Evolutionary conservation across 2,113 vertebrate species (phyloP).

Genomic region (Cromileptes altivelis): DNA sequence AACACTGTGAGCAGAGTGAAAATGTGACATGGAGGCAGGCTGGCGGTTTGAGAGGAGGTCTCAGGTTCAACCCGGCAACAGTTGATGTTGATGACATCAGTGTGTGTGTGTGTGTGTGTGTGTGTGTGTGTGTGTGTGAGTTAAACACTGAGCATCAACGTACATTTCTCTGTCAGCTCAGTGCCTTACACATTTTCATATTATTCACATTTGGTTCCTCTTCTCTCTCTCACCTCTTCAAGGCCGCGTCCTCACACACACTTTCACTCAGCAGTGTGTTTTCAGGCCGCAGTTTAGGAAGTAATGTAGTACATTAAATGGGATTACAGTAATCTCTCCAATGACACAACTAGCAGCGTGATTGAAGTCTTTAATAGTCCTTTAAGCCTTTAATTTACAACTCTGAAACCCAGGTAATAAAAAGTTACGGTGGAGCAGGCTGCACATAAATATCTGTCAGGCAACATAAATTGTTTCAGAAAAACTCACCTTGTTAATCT

Average conservation of each 20-base stretch:
- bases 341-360: background rate
- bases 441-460: background rate
- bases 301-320: constrained; percentile 38
- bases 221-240: background rate
- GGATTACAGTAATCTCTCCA: constrained; percentile 50
- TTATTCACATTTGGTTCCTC: background rate
- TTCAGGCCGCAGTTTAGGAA: constrained; percentile 24
- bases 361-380: background rate
- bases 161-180: background rate
- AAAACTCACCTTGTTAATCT: background rate
- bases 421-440: background rate
- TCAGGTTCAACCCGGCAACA: background rate
- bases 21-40: background rate
- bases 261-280: background rate
- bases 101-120: too few species aligned
- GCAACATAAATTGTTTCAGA: background rate
- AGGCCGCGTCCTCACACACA: constrained; percentile 12
- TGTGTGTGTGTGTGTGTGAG: background rate
- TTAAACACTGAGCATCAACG: background rate
- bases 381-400: background rate
- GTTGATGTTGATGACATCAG: background rate
- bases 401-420: background rate
- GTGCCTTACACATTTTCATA: background rate
- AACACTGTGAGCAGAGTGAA: background rate
- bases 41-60: background rate